Percentiles rank a stretch among this genome's conserved stretches.
Evolutionary conservation across 2,113 vertebrate genomes (phyloP).

Genomic region (Melanocharis versteri): DNA sequence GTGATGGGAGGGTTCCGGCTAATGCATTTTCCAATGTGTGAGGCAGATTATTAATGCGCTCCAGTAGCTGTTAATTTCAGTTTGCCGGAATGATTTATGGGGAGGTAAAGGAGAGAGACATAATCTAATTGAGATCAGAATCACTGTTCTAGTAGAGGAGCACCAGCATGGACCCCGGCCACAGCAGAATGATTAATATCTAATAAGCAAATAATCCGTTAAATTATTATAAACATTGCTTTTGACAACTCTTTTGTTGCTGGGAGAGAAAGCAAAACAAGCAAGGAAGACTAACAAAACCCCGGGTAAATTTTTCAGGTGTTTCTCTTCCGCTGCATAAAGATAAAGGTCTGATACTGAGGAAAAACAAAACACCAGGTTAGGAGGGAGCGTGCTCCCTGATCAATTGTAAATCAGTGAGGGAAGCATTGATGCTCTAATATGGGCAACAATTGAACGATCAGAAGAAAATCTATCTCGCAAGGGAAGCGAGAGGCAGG

Average conservation of each 20-base stretch:
- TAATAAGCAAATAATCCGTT: conserved; percentile 98
- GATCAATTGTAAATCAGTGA: not conserved
- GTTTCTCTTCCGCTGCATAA: not conserved
- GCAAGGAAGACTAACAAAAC: conserved; percentile 29
- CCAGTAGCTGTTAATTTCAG: conserved; percentile 99
- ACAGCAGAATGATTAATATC: conserved; percentile 91
- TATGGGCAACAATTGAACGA: conserved; percentile 8
- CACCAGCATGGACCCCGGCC: conserved; percentile 77
- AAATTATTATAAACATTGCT: conserved; percentile 93
- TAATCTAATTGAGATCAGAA: conserved; percentile 99
- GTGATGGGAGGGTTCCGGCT: conserved; percentile 89
- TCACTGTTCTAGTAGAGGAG: conserved; percentile 89
- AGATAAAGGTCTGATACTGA: not conserved
- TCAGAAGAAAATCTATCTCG: conserved; percentile 40
- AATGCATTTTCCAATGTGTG: conserved; percentile 90
- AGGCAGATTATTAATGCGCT: conserved; percentile 98
- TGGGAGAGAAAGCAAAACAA: conserved; percentile 68
- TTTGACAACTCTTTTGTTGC: conserved; percentile 83
- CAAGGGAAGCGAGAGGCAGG: not conserved
- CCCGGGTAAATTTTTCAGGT: not conserved
- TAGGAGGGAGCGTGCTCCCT: not conserved
- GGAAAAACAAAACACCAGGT: not conserved
- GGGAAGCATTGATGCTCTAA: conserved; percentile 2
- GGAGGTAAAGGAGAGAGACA: conserved; percentile 91
- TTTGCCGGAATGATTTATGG: conserved; percentile 99